Base-by-base conservation (phyloP, 2,888 invertebrate genomes). In the Cantharis flavilabris region DNA sequence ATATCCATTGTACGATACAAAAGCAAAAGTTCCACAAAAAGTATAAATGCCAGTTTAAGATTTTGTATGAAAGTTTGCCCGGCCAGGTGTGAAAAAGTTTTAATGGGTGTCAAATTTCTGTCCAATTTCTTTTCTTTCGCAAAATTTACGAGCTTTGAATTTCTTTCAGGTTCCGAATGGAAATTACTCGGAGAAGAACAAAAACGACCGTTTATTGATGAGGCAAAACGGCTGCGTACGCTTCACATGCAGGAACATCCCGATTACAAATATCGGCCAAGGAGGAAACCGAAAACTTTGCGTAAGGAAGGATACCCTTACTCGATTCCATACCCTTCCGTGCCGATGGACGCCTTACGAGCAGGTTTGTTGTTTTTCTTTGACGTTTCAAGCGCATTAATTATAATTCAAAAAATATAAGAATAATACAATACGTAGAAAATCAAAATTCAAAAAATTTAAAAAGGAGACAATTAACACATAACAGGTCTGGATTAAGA, bases 161-260 rank as follows among this genome's bases (percentile, higher is more conserved):
- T 16, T 49, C 30, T 78, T 79, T 78, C 69, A 95, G 94, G 98
- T 82, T 97, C 97, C 13, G 97, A 98, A 90, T 98, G 98, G 98
- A 98, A 98, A 88, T 91, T 96, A 72, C 90, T 98, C 67, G 94
- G 95, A 2, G 98, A 98, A 89, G 94, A 96, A 82, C 97, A 98
- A 86, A 98, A 98, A 89, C 91, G 98, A 85, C 98, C 98, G 26
- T 98, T 98, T 90, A 98, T 98, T 82, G 98, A 98, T 88, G 98
- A 98, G 88, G 98, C 98, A 13, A 98, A 98, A 88, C 92, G 98
- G 80, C 92, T 98, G 83, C 91, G 98, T 69, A 96, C 96, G 18
- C 94, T 96, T 92, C 97, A 98, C 91, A 98, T 97, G 97, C 96
- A 96, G 89, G 96, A 97, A 84, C 96, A 97, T 87, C 97, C 97